Evolutionary conservation across 2,797 vertebrate genomes (phyloP).

Genomic region (Tamandua tetradactyla): DNA sequence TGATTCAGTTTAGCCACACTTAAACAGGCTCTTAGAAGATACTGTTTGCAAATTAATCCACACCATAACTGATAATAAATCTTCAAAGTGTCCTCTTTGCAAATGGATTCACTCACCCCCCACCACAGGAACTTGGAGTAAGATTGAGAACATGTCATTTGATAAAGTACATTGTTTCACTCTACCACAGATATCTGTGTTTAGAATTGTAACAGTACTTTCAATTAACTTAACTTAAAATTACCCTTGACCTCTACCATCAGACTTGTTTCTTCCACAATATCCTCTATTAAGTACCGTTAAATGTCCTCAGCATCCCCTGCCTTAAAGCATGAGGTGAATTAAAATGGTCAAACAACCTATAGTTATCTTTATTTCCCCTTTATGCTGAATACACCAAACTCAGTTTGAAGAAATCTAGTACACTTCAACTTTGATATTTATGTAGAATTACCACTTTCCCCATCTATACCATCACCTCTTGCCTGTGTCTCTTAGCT

Average conservation of each 20-base stretch:
- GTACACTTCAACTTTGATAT: not conserved
- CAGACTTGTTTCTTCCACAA: not conserved
- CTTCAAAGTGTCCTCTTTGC: too few relatives aligned
- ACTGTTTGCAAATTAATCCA: too few relatives aligned
- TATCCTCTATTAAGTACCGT: not conserved
- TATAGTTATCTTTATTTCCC: not conserved
- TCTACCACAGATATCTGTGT: not conserved
- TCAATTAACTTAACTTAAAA: not conserved
- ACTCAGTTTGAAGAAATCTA: not conserved
- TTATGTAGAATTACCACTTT: not conserved
- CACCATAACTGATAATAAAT: too few relatives aligned
- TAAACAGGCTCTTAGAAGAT: too few relatives aligned
- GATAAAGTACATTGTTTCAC: too few relatives aligned
- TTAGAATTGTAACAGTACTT: not conserved
- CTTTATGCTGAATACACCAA: not conserved
- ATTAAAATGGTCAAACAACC: not conserved
- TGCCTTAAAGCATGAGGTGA: too few relatives aligned
- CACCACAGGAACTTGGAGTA: too few relatives aligned
- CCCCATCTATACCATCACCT: not conserved
- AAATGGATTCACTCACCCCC: too few relatives aligned
- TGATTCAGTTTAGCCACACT: too few relatives aligned
- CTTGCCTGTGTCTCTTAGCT: not conserved
- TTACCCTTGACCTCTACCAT: not conserved
- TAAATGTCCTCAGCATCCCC: too few relatives aligned
- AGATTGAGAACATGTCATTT: too few relatives aligned